phyloP scores from a whole-genome alignment of 2,113 vertebrate species.

The Pyrgilauda ruficollis region DNA sequence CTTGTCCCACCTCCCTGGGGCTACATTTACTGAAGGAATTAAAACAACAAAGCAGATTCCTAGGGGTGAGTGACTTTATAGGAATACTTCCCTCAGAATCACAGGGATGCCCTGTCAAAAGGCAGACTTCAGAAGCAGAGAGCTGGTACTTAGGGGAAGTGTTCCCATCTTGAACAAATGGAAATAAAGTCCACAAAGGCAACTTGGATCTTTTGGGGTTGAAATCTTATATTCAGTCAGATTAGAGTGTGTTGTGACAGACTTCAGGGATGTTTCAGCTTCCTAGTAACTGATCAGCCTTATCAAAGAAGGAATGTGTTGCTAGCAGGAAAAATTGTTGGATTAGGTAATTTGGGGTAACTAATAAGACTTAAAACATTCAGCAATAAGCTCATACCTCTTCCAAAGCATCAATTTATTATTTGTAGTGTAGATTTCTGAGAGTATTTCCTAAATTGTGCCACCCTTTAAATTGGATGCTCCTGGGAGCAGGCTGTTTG shows the following conservation, averaged over 20 bases:
- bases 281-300: neutral
- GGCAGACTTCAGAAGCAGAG: neutral
- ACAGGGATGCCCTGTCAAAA: neutral
- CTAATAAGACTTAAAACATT: neutral
- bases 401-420: neutral
- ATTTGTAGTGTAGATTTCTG: neutral
- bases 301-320: neutral
- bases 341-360: neutral
- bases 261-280: neutral
- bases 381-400: neutral
- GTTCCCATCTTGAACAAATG: neutral
- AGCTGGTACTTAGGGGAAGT: neutral
- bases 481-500: neutral
- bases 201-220: neutral
- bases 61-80: fast-evolving
- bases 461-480: neutral
- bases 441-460: neutral
- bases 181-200: neutral
- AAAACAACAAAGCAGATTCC: neutral
- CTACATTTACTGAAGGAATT: neutral
- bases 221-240: neutral
- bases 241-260: neutral
- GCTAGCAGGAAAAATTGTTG: neutral
- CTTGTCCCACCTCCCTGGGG: neutral
- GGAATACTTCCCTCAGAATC: neutral